Evolutionary conservation across 2,888 invertebrate genomes (phyloP).

Genomic region (Nematopogon swammerdamellus): DNA sequence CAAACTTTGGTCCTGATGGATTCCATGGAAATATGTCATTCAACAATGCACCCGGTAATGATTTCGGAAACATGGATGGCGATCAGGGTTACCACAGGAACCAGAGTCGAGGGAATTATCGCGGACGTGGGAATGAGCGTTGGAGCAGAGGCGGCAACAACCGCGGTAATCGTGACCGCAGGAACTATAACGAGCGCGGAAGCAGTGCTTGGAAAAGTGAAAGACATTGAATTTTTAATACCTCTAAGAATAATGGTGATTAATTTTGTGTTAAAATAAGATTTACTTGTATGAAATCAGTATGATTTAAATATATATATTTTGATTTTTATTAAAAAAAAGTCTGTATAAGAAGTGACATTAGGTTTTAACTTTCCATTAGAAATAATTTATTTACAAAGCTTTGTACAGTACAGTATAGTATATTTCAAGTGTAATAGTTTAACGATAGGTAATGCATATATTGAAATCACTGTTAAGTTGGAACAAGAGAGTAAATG

Average conservation of each 20-base stretch:
- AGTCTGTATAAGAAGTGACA: no score
- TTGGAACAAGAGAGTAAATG: no score
- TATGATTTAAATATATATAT: no score
- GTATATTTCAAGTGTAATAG: no score
- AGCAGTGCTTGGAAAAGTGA: slow-evolving; percentile 47
- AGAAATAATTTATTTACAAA: no score
- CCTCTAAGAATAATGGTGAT: slow-evolving; percentile 10
- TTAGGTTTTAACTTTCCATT: no score
- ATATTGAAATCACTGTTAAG: no score
- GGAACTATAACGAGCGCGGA: slow-evolving; percentile 45
- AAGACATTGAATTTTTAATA: slow-evolving; percentile 43
- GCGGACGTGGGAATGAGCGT: slow-evolving; percentile 42
- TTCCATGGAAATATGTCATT: slow-evolving; percentile 38
- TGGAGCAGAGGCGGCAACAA: slow-evolving; percentile 45
- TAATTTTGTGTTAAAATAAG: slow-evolving; percentile 15
- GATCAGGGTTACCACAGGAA: slow-evolving; percentile 42
- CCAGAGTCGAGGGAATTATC: slow-evolving; percentile 35
- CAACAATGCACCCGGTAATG: slow-evolving; percentile 41
- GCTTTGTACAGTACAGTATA: no score
- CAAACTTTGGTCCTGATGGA: slow-evolving; percentile 27
- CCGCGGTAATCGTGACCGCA: slow-evolving; percentile 44
- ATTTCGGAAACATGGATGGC: slow-evolving; percentile 41
- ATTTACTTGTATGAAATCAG: no score
- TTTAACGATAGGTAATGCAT: no score
- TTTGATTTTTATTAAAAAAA: no score